Conservation (phyloP, 2,888 invertebrate species). For the Drosophila histrio region DNA sequence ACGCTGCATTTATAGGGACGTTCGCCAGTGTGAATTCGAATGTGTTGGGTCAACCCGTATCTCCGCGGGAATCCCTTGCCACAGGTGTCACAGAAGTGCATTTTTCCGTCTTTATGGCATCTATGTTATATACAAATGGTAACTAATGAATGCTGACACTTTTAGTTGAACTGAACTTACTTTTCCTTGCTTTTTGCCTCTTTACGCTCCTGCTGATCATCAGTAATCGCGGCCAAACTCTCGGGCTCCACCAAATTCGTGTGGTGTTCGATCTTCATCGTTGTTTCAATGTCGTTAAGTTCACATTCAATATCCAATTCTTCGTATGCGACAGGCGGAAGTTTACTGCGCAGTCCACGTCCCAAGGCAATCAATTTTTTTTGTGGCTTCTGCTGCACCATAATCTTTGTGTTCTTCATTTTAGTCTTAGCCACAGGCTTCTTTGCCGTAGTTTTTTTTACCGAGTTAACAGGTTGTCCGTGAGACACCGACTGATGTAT, state of each 20-base stretch:
- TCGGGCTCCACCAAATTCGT: not conserved
- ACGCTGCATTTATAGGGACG: constrained; percentile 85
- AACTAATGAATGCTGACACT: not conserved
- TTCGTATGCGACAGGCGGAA: constrained; percentile 40
- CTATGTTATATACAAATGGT: not conserved
- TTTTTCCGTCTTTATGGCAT: constrained; percentile 85
- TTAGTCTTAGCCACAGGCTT: not conserved
- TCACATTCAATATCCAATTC: constrained; percentile 42
- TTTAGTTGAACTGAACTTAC: not conserved
- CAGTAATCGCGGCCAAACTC: not conserved
- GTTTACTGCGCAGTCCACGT: constrained; percentile 29
- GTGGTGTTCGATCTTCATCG: too few relatives aligned
- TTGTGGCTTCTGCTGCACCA: not conserved
- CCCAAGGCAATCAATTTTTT: constrained; percentile 6
- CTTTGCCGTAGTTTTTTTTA: not conserved
- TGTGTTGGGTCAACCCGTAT: constrained; percentile 85
- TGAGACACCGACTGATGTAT: constrained; percentile 85
- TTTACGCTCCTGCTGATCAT: not conserved
- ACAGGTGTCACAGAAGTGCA: constrained; percentile 85
- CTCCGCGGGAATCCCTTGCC: constrained; percentile 84
- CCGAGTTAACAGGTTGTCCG: constrained; percentile 34
- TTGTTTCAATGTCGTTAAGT: constrained; percentile 13
- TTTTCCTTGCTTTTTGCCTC: not conserved
- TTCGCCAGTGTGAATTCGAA: constrained; percentile 85
- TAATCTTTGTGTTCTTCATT: not conserved